Percentiles rank a stretch among this genome's conserved stretches.
These are phyloP conservation scores for Apodemia duryi DNA, from an alignment of 2,888 invertebrate genomes.

Conservation along the genomic window DNA sequence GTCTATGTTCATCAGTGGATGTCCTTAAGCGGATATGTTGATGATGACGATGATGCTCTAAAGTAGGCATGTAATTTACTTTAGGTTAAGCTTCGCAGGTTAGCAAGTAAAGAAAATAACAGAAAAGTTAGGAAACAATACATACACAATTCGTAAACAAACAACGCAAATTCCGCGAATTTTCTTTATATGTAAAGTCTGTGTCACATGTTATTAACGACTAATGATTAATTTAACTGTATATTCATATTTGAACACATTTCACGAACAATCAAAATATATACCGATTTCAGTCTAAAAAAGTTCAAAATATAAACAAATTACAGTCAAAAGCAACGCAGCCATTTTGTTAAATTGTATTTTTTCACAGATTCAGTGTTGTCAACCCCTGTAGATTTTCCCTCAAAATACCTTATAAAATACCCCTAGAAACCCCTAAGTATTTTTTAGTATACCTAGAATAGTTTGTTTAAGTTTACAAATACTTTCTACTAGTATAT, in stretches of 20 bases:
- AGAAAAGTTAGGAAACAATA: slow-evolving; percentile 17
- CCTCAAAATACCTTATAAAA: too few relatives aligned
- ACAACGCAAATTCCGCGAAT: slow-evolving; percentile 67
- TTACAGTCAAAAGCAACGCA: slow-evolving; percentile 25
- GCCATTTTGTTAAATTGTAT: slow-evolving; percentile 36
- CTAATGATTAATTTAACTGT: not conserved
- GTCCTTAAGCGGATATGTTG: too few relatives aligned
- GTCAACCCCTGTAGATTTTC: too few relatives aligned
- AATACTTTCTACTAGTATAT: too few relatives aligned
- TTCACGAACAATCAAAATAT: slow-evolving; percentile 14
- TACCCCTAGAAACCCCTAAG: too few relatives aligned
- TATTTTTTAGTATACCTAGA: too few relatives aligned
- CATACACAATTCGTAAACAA: slow-evolving; percentile 42
- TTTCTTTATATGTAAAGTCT: slow-evolving; percentile 12
- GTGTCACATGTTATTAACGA: not conserved
- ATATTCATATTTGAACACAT: slow-evolving; percentile 19
- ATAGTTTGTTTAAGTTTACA: too few relatives aligned
- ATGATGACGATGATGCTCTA: too few relatives aligned
- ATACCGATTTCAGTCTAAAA: slow-evolving; percentile 14
- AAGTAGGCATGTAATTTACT: too few relatives aligned
- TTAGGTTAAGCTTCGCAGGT: not conserved
- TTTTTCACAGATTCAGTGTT: not conserved
- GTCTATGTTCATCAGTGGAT: too few relatives aligned
- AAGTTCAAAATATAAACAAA: slow-evolving; percentile 12
- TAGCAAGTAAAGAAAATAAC: not conserved